These are phyloP conservation scores for Dryadula phaetusa DNA, from an alignment of 2,888 invertebrate species.

Conservation along the genomic window DNA sequence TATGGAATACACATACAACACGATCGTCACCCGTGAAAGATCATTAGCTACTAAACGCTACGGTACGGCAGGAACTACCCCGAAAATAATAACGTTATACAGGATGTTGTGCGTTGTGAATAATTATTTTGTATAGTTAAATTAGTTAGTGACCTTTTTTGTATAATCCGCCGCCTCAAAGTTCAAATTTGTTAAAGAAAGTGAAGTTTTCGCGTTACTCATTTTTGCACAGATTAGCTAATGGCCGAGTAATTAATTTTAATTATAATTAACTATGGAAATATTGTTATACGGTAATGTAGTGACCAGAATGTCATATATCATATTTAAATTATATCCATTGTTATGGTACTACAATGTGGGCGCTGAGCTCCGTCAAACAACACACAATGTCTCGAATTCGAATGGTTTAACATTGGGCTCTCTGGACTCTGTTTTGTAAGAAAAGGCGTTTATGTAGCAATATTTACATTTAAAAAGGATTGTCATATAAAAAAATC, in stretches of 20 bases:
- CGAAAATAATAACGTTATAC: constrained; percentile 44
- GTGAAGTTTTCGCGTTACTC: constrained; percentile 29
- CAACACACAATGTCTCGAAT: too few species aligned
- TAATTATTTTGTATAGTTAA: constrained; percentile 42
- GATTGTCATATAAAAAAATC: too few species aligned
- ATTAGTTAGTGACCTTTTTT: constrained; percentile 38
- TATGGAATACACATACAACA: constrained; percentile 21
- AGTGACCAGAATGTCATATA: too few species aligned
- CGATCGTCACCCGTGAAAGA: constrained; percentile 39
- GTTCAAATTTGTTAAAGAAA: constrained; percentile 33
- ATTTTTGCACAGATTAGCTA: constrained; percentile 21
- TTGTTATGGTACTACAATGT: too few species aligned
- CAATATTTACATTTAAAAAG: too few species aligned
- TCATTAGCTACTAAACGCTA: constrained; percentile 40
- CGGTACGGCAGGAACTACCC: constrained; percentile 41
- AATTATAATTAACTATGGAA: too few species aligned
- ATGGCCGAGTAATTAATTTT: constrained; percentile 17
- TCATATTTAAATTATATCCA: too few species aligned
- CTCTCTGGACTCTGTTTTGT: too few species aligned
- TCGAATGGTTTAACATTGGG: too few species aligned
- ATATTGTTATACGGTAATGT: too few species aligned
- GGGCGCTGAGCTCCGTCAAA: too few species aligned
- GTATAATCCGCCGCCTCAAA: constrained; percentile 34
- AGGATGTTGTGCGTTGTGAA: constrained; percentile 48
- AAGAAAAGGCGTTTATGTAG: too few species aligned